phyloP scores from a whole-genome alignment of 2,797 vertebrate genomes.

The Molothrus ater region DNA sequence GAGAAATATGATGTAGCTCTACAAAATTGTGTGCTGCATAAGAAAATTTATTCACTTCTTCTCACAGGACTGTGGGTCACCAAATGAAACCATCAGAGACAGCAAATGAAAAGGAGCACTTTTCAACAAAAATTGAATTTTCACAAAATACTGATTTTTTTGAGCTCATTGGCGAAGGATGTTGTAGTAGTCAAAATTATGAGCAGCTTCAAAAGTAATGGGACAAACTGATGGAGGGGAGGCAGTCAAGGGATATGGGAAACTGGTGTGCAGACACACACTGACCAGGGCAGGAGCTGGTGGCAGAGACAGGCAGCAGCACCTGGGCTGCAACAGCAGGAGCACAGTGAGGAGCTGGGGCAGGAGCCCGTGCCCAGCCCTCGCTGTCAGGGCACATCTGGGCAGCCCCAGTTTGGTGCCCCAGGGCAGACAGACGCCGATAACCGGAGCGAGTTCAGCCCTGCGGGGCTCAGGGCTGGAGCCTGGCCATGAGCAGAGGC shows the following conservation, averaged over 20 bases:
- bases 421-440: rapidly evolving
- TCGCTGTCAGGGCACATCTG: rapidly evolving
- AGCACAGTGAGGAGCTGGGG: not conserved
- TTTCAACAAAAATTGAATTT: not conserved
- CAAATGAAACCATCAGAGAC: not conserved
- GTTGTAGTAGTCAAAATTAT: not conserved
- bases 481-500: not conserved
- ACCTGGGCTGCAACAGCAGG: not conserved
- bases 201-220: not conserved
- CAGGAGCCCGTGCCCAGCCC: not conserved
- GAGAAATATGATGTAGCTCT: not conserved
- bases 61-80: not conserved
- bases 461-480: not conserved
- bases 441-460: rapidly evolving
- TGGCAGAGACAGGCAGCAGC: not conserved
- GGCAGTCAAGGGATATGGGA: not conserved
- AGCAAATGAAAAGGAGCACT: not conserved
- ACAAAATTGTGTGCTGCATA: not conserved
- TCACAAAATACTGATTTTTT: not conserved
- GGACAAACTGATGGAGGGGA: not conserved
- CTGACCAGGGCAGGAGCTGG: not conserved
- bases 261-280: not conserved
- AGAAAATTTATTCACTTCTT: not conserved
- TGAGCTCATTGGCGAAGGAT: not conserved
- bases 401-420: not conserved